phyloP scores from a whole-genome alignment of 1,140 invertebrate species.

The Geopemphigus sp. region DNA sequence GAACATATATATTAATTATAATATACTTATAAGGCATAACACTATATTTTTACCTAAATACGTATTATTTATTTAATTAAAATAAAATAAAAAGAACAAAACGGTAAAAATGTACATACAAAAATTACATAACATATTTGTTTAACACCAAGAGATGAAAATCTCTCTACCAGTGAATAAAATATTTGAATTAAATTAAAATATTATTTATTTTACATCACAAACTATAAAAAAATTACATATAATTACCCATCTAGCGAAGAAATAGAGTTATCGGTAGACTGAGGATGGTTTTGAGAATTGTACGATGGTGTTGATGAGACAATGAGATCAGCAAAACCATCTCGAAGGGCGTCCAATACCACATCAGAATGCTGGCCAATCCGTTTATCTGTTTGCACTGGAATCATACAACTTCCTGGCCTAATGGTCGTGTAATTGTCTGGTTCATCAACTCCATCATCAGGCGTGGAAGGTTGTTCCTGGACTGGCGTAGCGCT shows the following conservation, averaged over 20 bases:
- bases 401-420: background rate
- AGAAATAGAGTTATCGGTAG: conserved; percentile 11
- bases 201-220: conserved; percentile 26
- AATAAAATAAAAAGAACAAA: conserved; percentile 28
- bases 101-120: conserved; percentile 31
- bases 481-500: background rate
- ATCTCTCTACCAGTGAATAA: conserved; percentile 13
- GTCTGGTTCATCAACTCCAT: conserved; percentile 37
- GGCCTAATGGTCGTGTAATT: conserved; percentile 32
- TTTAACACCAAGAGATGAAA: conserved; percentile 8
- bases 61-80: conserved; percentile 4
- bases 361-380: background rate
- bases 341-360: conserved; percentile 9
- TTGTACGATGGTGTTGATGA: background rate
- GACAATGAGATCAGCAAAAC: conserved; percentile 17
- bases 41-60: conserved; percentile 13
- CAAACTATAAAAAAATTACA: background rate
- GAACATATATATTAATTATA: conserved; percentile 5
- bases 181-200: conserved; percentile 27
- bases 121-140: conserved; percentile 20
- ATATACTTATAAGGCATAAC: background rate
- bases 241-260: conserved; percentile 40
- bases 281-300: conserved; percentile 25
- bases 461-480: background rate
- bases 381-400: background rate